Evolutionary conservation across 2,888 invertebrate genomes (phyloP).

Genomic region (Apamea crenata): DNA sequence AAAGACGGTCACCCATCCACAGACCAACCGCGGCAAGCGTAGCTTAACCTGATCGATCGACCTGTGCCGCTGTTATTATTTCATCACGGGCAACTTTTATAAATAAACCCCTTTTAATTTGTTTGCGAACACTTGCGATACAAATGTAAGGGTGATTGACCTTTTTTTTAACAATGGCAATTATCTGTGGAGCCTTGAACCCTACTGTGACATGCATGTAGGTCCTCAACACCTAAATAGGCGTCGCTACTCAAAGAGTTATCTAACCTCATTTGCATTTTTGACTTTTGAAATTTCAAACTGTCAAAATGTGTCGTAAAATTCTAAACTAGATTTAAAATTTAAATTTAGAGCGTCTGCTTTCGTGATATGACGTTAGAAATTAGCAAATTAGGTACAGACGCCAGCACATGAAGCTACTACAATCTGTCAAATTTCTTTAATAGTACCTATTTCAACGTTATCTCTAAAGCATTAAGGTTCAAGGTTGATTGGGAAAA

Average conservation of each 20-base stretch:
- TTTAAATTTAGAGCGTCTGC: constrained; percentile 39
- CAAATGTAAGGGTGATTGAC: not conserved
- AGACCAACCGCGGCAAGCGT: too few species aligned
- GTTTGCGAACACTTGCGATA: not conserved
- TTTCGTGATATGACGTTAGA: not conserved
- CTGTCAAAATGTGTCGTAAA: constrained; percentile 46
- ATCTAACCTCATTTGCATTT: constrained; percentile 23
- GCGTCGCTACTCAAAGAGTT: not conserved
- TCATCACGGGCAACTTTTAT: not conserved
- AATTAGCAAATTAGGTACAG: not conserved
- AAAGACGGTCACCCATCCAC: too few species aligned
- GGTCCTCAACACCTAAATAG: not conserved
- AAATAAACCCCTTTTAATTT: not conserved
- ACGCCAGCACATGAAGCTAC: too few species aligned
- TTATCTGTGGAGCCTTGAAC: constrained; percentile 19
- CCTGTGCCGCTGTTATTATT: too few species aligned
- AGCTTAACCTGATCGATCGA: too few species aligned
- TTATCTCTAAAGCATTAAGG: too few species aligned
- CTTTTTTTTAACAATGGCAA: not conserved
- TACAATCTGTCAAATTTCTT: too few species aligned
- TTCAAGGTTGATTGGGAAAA: too few species aligned
- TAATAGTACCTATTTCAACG: too few species aligned
- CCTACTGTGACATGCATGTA: not conserved
- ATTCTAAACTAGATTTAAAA: constrained; percentile 31
- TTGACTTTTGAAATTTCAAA: constrained; percentile 49